Base-by-base conservation (phyloP, 1,140 invertebrate genomes). In the Magallana ariakensis region DNA sequence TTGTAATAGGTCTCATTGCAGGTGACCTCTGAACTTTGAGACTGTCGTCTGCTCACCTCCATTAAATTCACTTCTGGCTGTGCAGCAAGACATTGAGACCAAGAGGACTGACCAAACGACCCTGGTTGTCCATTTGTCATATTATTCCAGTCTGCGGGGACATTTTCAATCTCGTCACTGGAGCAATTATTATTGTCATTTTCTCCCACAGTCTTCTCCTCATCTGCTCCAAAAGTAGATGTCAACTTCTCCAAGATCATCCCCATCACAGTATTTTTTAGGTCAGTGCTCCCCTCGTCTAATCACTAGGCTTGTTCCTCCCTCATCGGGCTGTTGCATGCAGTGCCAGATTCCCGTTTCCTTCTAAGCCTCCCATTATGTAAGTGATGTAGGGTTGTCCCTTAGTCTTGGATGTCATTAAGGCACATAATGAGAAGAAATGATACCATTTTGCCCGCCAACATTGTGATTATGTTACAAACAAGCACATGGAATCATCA, bases 161-260 rank as follows among this genome's bases (percentile, higher is more conserved):
- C 33, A 26, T 75, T 26, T 22, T 26, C 66, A 6, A 26, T 75
- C 33, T 75, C 66, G 33, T 75, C 66, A 26, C 22, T 26, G 33
- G 66, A 75, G 9, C 66, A 75, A 75, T 75, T 75, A 75, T 75
- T 75, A 11, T 75, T 75, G 66, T 75, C 66, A 75, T 75, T 75
- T 26, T 26, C 66, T 75, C 66, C 66, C 8, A 1, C 0, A 8
- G 22, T 75, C 22, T 75, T 75, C 66, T 75, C 66, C 22, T 75
- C 33, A 46, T 46, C 66, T 22, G 22, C 9, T 75, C 66, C 66
- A 26, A 75, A 75, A 22, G 66, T 26, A 11, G 66, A 75, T 13
- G 66, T 26, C 7, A 75, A 75, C 66, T 75, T 75, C 22, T 75
- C 66, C 66, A 75, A 33, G 66, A 75, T 75, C 66, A 75, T 75